phyloP scores from a whole-genome alignment of 2,888 invertebrate genomes.

The Drosophila formosana region DNA sequence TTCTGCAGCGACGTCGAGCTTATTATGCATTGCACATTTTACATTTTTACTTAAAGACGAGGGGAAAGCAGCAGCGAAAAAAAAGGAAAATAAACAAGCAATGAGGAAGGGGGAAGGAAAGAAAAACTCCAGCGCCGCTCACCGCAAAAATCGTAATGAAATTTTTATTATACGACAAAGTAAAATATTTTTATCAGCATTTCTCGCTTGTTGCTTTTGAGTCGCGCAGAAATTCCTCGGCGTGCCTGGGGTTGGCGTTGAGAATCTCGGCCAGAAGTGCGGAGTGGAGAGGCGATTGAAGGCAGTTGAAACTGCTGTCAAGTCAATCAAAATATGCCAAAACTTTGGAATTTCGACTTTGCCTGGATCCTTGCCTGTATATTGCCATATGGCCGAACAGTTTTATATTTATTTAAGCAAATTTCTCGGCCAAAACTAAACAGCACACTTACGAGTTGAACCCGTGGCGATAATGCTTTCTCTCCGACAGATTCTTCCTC shows the following conservation, averaged over 20 bases:
- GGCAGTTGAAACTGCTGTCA: constrained; percentile 53
- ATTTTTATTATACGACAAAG: constrained; percentile 80
- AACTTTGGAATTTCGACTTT: constrained; percentile 59
- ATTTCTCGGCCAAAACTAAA: constrained; percentile 62
- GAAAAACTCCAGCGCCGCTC: constrained; percentile 35
- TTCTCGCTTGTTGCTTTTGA: constrained; percentile 77
- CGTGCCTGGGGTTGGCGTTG: constrained; percentile 41
- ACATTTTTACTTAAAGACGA: constrained; percentile 65
- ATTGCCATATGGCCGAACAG: constrained; percentile 43
- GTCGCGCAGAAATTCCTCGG: constrained; percentile 55
- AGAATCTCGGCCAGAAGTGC: neutral
- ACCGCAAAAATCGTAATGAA: constrained; percentile 81
- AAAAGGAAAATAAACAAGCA: constrained; percentile 12
- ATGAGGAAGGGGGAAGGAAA: neutral
- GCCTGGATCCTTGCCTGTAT: constrained; percentile 9
- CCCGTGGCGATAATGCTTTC: constrained; percentile 2
- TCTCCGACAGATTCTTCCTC: neutral
- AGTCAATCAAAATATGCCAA: constrained; percentile 73
- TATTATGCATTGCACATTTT: constrained; percentile 81
- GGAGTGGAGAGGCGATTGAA: constrained; percentile 2
- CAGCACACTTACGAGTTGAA: constrained; percentile 48
- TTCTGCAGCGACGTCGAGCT: constrained; percentile 55
- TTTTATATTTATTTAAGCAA: constrained; percentile 75
- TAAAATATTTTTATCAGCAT: constrained; percentile 80
- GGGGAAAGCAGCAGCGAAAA: neutral